These are phyloP conservation scores for Xanthia togata DNA, from an alignment of 2,888 invertebrate genomes.

Conservation along the genomic window DNA sequence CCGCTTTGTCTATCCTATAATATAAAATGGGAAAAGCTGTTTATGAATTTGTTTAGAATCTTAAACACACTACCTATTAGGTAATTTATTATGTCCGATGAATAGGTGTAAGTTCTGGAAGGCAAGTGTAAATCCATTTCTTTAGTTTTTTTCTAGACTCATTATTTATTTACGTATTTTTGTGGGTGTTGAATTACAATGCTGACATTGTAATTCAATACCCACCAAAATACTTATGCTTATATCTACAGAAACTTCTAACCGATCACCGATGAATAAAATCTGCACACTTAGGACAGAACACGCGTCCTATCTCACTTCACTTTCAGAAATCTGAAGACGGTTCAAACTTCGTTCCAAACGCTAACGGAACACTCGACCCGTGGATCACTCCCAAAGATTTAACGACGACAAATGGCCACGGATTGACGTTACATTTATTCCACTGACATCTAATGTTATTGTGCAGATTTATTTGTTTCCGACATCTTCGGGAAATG, in stretches of 20 bases:
- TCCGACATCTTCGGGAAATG: conserved; percentile 84
- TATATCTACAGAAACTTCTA: neutral
- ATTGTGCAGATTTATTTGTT: conserved; percentile 87
- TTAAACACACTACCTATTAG: neutral
- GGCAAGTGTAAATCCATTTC: too few species aligned
- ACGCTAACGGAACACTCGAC: conserved; percentile 10
- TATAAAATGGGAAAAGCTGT: neutral
- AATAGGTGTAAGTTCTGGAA: too few species aligned
- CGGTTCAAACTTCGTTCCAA: conserved; percentile 9
- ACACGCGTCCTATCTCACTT: neutral
- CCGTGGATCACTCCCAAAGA: conserved; percentile 73
- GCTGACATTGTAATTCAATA: neutral
- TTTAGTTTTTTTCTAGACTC: neutral
- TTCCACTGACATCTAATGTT: conserved; percentile 83
- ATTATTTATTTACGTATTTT: neutral
- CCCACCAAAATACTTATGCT: neutral
- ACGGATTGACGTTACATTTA: conserved; percentile 88
- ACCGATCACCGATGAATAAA: neutral
- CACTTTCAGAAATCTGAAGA: conserved; percentile 17
- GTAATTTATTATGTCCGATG: neutral
- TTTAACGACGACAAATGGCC: conserved; percentile 86
- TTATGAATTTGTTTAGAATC: neutral
- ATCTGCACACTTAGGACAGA: neutral
- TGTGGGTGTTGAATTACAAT: too few species aligned
- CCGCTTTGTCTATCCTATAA: too few species aligned